A percentile compares a stretch with the other conserved stretches of the same genome.
Conservation (phyloP, 2,797 vertebrate genomes). For the Moxostoma hubbsi region DNA sequence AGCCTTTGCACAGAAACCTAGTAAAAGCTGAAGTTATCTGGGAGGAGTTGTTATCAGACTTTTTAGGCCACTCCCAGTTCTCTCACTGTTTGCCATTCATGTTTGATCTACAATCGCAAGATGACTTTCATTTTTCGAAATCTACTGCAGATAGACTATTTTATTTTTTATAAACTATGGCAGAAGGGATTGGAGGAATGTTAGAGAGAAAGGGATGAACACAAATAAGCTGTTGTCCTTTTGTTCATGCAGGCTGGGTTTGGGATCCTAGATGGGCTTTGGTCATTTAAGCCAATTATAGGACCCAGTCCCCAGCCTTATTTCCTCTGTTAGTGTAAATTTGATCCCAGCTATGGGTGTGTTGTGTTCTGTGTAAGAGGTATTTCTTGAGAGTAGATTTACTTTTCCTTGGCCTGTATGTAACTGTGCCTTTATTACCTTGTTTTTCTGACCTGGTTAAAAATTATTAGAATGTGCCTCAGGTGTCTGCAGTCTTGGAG, state of each 20-base stretch:
- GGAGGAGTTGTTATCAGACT: conserved; percentile 35
- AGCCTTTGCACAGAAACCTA: background rate
- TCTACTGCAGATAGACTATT: background rate
- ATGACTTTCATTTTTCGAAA: background rate
- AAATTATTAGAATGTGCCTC: conserved; percentile 49
- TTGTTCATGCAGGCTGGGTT: background rate
- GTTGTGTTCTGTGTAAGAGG: conserved; percentile 1
- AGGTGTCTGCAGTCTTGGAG: conserved; percentile 41
- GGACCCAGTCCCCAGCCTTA: background rate
- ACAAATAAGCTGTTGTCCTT: background rate
- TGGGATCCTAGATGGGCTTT: background rate
- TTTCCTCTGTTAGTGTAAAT: conserved; percentile 28
- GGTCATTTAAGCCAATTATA: background rate
- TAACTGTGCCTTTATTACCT: conserved; percentile 18
- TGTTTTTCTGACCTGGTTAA: conserved; percentile 52
- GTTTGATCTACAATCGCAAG: conserved; percentile 5
- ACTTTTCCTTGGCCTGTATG: conserved; percentile 18
- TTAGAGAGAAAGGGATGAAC: background rate
- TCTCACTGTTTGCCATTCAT: conserved; percentile 1
- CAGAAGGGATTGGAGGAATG: background rate
- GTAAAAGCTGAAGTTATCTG: background rate
- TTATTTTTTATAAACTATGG: background rate
- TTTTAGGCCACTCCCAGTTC: background rate
- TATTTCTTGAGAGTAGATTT: conserved; percentile 34
- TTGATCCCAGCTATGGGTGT: conserved; percentile 27